Base-by-base conservation (phyloP, 2,888 invertebrate species). In the Noctua comes region DNA sequence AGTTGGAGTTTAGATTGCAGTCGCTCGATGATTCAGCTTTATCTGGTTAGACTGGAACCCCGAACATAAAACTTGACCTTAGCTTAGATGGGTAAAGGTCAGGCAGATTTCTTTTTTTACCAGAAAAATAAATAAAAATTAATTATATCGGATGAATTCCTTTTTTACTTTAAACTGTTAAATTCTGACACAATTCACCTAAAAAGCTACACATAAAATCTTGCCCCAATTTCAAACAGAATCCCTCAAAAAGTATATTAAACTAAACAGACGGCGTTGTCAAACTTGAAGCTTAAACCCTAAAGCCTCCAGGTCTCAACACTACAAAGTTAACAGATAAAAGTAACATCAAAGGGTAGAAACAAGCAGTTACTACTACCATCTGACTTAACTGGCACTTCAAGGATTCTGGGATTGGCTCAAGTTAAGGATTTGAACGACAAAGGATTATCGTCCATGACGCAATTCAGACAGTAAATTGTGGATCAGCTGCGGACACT, bases 301-400 rank as follows among this genome's bases (percentile, higher is more conserved):
- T 64, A 62, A 83, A 83, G 62, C 83, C 68, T 51, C n/a, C 18
- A 65, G 51, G 59, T 64, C 74, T 72, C 46, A 72, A 68, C 85
- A 66, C 74, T 83, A 74, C 79, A 68, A 85, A 86, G 81, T 78
- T 85, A n/a, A 27, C 24, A 78, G 73, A 73, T 78, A 87, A 77
- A 87, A 83, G 73, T 48, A 62, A 77, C 83, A 73, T 87, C 80
- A 88, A 85, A 87, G 74, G 79, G 73, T 71, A 24, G 66, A 73
- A 78, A 77, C 73, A 76, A 81, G 72, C 68, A 79, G 77, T 79
- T 83, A 82, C 70, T 73, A 31, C 66, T 70, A 73, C 62, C 69
- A 40, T 70, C 81, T 76, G 24, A 80, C 81, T 86, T 79, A 72
- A 80, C 84, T 78, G 69, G 71, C 73, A 81, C 77, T 81, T 83